phyloP scores from a whole-genome alignment of 2,113 vertebrate genomes.

The Megatriorchis doriae region DNA sequence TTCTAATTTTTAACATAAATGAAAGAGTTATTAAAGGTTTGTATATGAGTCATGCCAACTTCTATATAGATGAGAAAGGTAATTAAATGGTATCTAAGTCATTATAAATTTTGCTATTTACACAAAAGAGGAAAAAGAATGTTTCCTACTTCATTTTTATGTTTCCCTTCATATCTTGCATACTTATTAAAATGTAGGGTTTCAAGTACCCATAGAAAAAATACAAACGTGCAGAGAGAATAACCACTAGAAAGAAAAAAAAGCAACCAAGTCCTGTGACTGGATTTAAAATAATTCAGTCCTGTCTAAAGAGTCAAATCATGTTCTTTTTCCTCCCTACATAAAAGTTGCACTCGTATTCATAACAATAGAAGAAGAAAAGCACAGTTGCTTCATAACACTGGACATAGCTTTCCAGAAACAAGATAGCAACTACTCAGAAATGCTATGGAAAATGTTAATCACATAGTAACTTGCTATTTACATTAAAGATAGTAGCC shows the following conservation, averaged over 20 bases:
- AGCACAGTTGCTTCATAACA: slow-evolving; percentile 14
- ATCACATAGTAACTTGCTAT: slow-evolving; percentile 30
- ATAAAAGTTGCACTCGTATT: not conserved
- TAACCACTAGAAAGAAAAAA: not conserved
- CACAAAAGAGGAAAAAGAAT: slow-evolving; percentile 23
- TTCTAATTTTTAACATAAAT: not conserved
- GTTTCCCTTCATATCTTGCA: not conserved
- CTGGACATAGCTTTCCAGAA: slow-evolving; percentile 19
- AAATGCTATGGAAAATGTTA: slow-evolving; percentile 37
- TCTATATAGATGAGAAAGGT: slow-evolving; percentile 4
- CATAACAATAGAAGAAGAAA: slow-evolving; percentile 5
- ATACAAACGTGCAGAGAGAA: slow-evolving; percentile 22
- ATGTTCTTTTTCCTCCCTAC: not conserved
- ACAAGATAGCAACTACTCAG: slow-evolving; percentile 42
- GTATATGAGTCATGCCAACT: not conserved
- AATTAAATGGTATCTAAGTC: not conserved
- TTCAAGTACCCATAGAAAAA: slow-evolving; percentile 50
- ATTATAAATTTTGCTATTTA: slow-evolving; percentile 38
- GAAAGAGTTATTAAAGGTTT: not conserved
- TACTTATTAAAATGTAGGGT: slow-evolving; percentile 20
- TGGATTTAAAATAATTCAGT: not conserved
- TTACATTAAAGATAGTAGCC: slow-evolving; percentile 9
- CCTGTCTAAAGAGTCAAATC: not conserved
- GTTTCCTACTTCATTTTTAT: not conserved
- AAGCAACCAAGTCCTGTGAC: not conserved